A percentile compares a stretch with the other conserved stretches of the same genome.
Conservation (phyloP, 2,797 vertebrate species). For the Spondyliosoma cantharus region DNA sequence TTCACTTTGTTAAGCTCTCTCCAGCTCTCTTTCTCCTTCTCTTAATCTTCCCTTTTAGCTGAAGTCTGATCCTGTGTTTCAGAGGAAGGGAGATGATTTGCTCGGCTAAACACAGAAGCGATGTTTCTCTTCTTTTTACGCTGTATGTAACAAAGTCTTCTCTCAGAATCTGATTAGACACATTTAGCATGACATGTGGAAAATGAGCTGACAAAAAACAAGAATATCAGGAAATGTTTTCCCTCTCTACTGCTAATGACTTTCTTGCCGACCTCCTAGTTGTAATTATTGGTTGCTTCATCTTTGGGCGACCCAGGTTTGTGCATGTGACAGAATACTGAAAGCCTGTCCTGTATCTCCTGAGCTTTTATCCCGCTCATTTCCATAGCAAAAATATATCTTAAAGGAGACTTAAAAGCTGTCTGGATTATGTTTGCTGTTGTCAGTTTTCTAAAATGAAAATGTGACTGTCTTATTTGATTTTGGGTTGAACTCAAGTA, state of each 20-base stretch:
- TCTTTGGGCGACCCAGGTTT: constrained; percentile 17
- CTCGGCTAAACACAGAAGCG: constrained; percentile 9
- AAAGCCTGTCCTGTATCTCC: no score
- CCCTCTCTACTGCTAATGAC: constrained; percentile 37
- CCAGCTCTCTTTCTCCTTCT: constrained; percentile 30
- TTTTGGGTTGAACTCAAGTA: neutral
- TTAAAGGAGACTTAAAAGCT: neutral
- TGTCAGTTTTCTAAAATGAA: neutral
- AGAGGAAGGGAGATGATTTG: constrained; percentile 26
- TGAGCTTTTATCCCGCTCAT: neutral
- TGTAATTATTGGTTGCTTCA: constrained; percentile 30
- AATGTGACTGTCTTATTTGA: neutral
- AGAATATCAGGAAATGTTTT: constrained; percentile 14
- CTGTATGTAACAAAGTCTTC: neutral
- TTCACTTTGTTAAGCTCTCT: constrained; percentile 64
- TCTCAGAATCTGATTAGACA: neutral
- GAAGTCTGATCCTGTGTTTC: constrained; percentile 36
- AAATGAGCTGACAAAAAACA: neutral
- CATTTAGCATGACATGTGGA: constrained; percentile 6
- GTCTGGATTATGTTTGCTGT: neutral
- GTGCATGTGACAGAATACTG: neutral
- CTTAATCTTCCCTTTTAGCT: constrained; percentile 33
- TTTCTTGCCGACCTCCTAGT: constrained; percentile 41
- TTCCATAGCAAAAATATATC: neutral
- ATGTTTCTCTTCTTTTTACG: neutral